These are phyloP conservation scores for Rotaria macrura DNA, from an alignment of 2,888 invertebrate species.

Conservation along the genomic window DNA sequence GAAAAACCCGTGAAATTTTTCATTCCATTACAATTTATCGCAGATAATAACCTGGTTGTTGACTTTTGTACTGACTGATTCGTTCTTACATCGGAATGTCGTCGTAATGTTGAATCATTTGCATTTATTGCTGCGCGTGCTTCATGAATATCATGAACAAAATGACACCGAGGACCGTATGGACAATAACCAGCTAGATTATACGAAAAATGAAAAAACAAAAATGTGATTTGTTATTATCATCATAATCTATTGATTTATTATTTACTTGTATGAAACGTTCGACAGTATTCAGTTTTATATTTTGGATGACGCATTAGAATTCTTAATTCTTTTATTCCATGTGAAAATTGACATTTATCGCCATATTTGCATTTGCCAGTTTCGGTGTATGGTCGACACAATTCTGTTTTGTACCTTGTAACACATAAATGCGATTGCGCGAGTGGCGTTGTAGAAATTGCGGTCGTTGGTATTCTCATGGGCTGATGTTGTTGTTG, in stretches of 20 bases:
- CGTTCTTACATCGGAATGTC: conserved; percentile 11
- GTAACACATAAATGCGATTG: conserved; percentile 1
- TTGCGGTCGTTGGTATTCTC: not conserved
- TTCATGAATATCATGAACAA: conserved; percentile 86
- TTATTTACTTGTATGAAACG: conserved; percentile 82
- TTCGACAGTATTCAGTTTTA: conserved; percentile 88
- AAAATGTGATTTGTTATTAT: not conserved
- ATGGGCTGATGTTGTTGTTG: not conserved
- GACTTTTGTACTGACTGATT: conserved; percentile 26
- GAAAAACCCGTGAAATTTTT: not conserved
- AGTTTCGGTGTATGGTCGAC: conserved; percentile 83
- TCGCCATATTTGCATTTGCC: conserved; percentile 85
- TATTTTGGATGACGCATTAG: conserved; percentile 93
- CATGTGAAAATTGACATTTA: conserved; percentile 95
- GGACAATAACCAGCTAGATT: conserved; percentile 58
- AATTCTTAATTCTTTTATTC: conserved; percentile 76
- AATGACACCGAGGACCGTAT: conserved; percentile 92
- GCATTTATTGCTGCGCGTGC: conserved; percentile 52
- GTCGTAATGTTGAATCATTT: not conserved
- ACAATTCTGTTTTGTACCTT: conserved; percentile 93
- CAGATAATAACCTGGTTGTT: not conserved
- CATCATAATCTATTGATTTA: not conserved
- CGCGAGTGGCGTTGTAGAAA: not conserved
- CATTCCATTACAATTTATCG: not conserved
- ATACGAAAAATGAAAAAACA: conserved; percentile 62